phyloP scores from a whole-genome alignment of 2,888 invertebrate species.

The Liopterus haemorrhoidalis region DNA sequence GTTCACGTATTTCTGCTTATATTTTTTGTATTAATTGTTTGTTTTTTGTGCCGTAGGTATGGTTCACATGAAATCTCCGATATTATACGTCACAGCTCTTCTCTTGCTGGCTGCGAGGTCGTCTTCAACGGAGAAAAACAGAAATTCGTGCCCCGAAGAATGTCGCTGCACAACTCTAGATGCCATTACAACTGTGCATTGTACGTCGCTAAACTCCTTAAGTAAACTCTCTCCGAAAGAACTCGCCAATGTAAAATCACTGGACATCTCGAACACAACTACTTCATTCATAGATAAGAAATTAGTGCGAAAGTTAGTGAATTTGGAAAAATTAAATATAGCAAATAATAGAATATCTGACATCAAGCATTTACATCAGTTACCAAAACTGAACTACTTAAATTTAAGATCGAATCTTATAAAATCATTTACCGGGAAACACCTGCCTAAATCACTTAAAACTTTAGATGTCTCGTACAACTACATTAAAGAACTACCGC shows the following conservation, averaged over 20 bases:
- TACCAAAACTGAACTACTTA: slow-evolving; percentile 39
- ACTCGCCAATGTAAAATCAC: slow-evolving; percentile 34
- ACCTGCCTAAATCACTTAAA: slow-evolving; percentile 39
- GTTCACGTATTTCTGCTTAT: no score
- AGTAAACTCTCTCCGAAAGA: slow-evolving; percentile 51
- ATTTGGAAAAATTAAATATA: slow-evolving; percentile 38
- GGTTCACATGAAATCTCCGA: no score
- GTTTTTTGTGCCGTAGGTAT: no score
- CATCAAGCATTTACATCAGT: slow-evolving; percentile 29
- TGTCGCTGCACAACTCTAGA: slow-evolving; percentile 58
- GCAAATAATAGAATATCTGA: slow-evolving; percentile 36
- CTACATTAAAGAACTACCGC: slow-evolving; percentile 53
- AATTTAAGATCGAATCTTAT: slow-evolving; percentile 39
- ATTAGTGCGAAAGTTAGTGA: slow-evolving; percentile 39
- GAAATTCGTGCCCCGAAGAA: slow-evolving; percentile 52
- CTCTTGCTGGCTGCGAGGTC: no score
- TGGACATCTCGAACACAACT: slow-evolving; percentile 37
- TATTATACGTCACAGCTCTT: no score
- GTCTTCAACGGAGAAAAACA: no score
- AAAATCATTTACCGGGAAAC: slow-evolving; percentile 35
- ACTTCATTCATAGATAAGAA: slow-evolving; percentile 38
- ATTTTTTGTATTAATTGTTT: no score
- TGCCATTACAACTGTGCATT: slow-evolving; percentile 59
- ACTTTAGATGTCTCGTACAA: slow-evolving; percentile 58
- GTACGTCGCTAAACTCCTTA: slow-evolving; percentile 66